These are phyloP conservation scores for Siniperca chuatsi DNA, from an alignment of 2,113 vertebrate species.

Conservation along the genomic window DNA sequence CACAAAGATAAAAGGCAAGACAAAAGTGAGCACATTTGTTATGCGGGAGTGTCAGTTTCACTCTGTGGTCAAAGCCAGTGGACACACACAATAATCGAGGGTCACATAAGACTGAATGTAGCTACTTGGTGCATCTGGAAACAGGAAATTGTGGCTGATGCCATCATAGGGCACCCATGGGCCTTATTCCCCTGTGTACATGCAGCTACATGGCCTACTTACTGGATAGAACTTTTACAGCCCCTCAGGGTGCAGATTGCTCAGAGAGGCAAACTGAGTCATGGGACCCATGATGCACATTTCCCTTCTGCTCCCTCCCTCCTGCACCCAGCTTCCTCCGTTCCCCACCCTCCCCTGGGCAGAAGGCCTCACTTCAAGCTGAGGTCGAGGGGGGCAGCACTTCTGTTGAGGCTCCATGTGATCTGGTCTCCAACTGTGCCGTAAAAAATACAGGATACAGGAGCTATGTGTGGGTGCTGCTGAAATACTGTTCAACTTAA, in stretches of 20 bases:
- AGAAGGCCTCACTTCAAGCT: conserved; percentile 49
- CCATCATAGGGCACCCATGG: conserved; percentile 49
- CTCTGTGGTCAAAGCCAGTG: conserved; percentile 17
- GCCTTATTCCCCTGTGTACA: conserved; percentile 42
- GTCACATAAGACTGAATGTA: background rate
- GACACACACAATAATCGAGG: background rate
- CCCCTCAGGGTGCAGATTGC: conserved; percentile 69
- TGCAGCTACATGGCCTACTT: conserved; percentile 69
- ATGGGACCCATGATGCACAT: conserved; percentile 62
- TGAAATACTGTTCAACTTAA: conserved; percentile 62
- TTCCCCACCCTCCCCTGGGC: conserved; percentile 55
- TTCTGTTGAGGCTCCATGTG: conserved; percentile 58
- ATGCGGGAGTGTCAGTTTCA: conserved; percentile 31
- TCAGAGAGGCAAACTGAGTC: conserved; percentile 71
- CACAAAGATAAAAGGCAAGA: conserved; percentile 31
- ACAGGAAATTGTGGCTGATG: conserved; percentile 42
- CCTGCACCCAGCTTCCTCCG: conserved; percentile 31
- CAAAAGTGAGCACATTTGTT: conserved; percentile 4
- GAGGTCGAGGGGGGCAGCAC: conserved; percentile 55
- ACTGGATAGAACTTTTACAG: conserved; percentile 54
- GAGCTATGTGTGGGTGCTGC: conserved; percentile 66
- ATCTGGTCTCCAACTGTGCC: conserved; percentile 46
- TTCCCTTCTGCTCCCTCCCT: conserved; percentile 43
- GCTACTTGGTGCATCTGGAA: conserved; percentile 17
- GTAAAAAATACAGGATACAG: conserved; percentile 12